Percentiles rank a stretch among this genome's conserved stretches.
These are phyloP conservation scores for Acrobeloides nanus DNA, from an alignment of 2,888 invertebrate species.

Conservation along the genomic window DNA sequence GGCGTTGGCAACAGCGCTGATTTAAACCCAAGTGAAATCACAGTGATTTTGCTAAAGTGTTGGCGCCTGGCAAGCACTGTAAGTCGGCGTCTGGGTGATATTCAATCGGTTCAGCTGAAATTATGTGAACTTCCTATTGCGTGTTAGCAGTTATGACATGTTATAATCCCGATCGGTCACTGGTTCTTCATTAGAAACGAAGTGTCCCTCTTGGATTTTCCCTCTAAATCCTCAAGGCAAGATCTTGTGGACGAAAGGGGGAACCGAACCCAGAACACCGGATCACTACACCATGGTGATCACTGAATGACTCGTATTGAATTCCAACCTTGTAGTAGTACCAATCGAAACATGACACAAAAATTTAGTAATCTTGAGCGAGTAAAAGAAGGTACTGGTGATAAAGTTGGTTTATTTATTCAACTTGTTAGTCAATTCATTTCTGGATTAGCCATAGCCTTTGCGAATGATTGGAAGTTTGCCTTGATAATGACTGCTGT, in stretches of 20 bases:
- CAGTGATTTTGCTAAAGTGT: too few relatives aligned
- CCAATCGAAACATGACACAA: conserved; percentile 16
- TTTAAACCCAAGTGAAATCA: too few relatives aligned
- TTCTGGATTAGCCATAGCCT: conserved; percentile 50
- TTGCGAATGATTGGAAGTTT: conserved; percentile 49
- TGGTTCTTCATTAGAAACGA: too few relatives aligned
- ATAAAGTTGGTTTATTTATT: conserved; percentile 49
- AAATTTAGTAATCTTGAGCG: conserved; percentile 46
- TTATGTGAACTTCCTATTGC: too few relatives aligned
- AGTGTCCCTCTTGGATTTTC: too few relatives aligned
- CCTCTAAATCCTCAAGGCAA: conserved; percentile 39
- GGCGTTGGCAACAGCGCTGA: too few relatives aligned
- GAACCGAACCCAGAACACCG: conserved; percentile 56
- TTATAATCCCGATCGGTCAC: too few relatives aligned
- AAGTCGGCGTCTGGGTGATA: too few relatives aligned
- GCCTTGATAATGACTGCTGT: conserved; percentile 54
- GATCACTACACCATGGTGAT: conserved; percentile 47
- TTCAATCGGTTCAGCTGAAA: too few relatives aligned
- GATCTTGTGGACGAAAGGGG: conserved; percentile 57
- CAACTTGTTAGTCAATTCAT: conserved; percentile 36
- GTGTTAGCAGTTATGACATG: too few relatives aligned
- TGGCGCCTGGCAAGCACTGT: too few relatives aligned
- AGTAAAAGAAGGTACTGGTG: conserved; percentile 51
- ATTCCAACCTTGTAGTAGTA: conserved; percentile 52
- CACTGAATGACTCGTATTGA: conserved; percentile 42